Percentiles rank a stretch among this genome's conserved stretches.
Evolutionary conservation across 1,140 invertebrate genomes (phyloP).

Genomic region (Yoshiicerus persimilis): DNA sequence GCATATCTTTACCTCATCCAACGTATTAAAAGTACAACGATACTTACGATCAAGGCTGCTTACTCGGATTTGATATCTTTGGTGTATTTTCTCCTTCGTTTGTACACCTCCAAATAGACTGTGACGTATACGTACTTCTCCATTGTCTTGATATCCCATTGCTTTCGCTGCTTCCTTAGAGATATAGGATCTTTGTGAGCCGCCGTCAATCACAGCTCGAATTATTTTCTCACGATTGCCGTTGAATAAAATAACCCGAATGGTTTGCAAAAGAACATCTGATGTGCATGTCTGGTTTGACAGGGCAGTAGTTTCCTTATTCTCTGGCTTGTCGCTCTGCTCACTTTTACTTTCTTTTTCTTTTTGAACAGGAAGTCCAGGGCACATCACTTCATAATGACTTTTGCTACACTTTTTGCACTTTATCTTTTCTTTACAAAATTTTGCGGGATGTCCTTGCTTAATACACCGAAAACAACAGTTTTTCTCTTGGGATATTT

Average conservation of each 20-base stretch:
- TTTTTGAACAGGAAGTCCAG: not conserved
- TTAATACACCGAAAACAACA: slow-evolving; percentile 5
- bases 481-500: not conserved
- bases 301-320: too few species aligned
- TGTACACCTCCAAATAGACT: not conserved
- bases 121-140: not conserved
- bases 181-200: not conserved
- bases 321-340: too few species aligned
- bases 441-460: not conserved
- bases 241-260: not conserved
- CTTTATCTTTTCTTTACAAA: not conserved
- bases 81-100: not conserved
- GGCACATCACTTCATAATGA: not conserved
- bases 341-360: not conserved
- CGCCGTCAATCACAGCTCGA: slow-evolving; percentile 10
- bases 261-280: not conserved
- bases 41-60: not conserved
- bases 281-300: not conserved
- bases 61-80: not conserved
- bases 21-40: not conserved
- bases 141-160: not conserved
- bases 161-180: not conserved
- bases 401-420: not conserved
- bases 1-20: not conserved
- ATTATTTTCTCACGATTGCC: not conserved